These are phyloP conservation scores for Perca flavescens DNA, from an alignment of 2,113 vertebrate species.

Conservation along the genomic window DNA sequence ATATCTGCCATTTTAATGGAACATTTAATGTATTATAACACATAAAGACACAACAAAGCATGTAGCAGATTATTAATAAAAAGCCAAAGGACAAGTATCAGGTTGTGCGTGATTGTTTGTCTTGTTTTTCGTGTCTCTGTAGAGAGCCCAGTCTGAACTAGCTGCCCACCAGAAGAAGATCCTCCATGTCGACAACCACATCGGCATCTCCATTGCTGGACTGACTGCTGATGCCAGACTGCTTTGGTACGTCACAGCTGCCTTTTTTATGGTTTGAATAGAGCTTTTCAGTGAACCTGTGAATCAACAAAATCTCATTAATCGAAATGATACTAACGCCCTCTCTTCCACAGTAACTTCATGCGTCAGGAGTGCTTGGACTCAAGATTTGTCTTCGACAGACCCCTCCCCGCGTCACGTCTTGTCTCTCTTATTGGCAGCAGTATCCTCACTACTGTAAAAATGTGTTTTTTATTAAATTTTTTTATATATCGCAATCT, in stretches of 20 bases:
- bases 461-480: too few species aligned
- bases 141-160: constrained; percentile 98
- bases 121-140: constrained; percentile 20
- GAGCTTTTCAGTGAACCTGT: background rate
- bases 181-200: constrained; percentile 97
- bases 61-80: too few species aligned
- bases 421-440: constrained; percentile 96
- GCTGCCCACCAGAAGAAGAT: constrained; percentile 99
- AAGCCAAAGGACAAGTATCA: rapidly evolving
- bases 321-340: background rate
- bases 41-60: background rate
- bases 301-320: too few species aligned
- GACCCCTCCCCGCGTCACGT: constrained; percentile 94
- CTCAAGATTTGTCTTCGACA: constrained; percentile 97
- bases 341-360: constrained; percentile 89
- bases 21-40: background rate
- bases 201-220: constrained; percentile 98
- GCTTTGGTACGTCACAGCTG: constrained; percentile 88
- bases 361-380: constrained; percentile 99
- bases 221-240: constrained; percentile 97
- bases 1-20: background rate
- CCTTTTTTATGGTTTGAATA: background rate
- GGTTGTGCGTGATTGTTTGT: background rate
- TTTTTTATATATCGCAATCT: background rate
- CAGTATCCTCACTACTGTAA: constrained; percentile 91